Percentiles rank a stretch among this genome's conserved stretches.
These are phyloP conservation scores for Tauraco hartlaubi DNA, from an alignment of 2,797 vertebrate species.

Conservation along the genomic window DNA sequence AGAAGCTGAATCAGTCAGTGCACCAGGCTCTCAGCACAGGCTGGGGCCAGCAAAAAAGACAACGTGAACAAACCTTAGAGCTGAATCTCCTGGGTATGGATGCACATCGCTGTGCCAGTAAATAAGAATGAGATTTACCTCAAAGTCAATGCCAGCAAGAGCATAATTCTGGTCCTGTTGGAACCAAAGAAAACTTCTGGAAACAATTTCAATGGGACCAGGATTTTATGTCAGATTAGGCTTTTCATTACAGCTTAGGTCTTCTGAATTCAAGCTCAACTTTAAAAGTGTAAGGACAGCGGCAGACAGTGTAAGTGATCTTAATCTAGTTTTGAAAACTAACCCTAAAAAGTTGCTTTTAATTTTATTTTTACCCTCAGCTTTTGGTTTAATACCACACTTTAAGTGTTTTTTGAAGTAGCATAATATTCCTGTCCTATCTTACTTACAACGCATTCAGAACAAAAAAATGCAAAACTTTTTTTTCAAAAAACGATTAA, in stretches of 20 bases:
- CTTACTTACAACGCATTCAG: accelerated
- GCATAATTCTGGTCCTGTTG: not conserved
- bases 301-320: not conserved
- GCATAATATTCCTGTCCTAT: not conserved
- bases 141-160: not conserved
- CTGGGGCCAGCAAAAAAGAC: not conserved
- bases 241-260: not conserved
- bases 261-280: not conserved
- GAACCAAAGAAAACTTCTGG: not conserved
- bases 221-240: not conserved
- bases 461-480: not conserved
- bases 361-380: not conserved
- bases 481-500: not conserved
- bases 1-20: not conserved
- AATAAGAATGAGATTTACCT: not conserved
- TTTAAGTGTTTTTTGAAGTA: not conserved
- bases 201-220: not conserved
- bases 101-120: not conserved
- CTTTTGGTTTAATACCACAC: not conserved
- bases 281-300: not conserved
- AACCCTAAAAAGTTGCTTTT: not conserved
- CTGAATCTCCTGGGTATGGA: not conserved
- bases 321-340: not conserved
- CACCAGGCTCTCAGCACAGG: not conserved
- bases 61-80: not conserved